Base-by-base conservation (phyloP, 2,113 vertebrate genomes). In the Ia io region DNA sequence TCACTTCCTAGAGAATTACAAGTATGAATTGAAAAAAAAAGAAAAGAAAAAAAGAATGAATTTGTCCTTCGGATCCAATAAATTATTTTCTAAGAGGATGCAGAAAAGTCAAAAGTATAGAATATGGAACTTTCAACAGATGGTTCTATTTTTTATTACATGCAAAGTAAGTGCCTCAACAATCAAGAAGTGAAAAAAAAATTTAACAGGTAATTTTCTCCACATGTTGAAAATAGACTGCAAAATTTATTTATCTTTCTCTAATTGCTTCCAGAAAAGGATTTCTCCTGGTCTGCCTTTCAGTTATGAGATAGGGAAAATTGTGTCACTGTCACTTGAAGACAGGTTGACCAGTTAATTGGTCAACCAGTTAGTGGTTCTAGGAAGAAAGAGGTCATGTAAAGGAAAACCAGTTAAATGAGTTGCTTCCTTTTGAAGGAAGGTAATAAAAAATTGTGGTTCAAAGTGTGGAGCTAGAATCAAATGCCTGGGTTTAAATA, bases 101-200 rank as follows among this genome's bases (percentile, higher is more conserved):
- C 20, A 73, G n/a, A 79, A 70, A 88, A 88, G 28, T 85, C 22
- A 76, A 85, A 93, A 91, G 30, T 88, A 91, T 17, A 32, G 28
- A 63, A 84, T 56, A 74, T 73, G 82, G 28, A 86, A 83, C 73
- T 35, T 87, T 70, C 32, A 49, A 56, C 47, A 88, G 35, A 49
- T 93, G 87, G 51, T 74, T 95, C 83, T 95, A 77, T 23, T 96
- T 97, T 78, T 70, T 3, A 91, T 91, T 67, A 61, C 47, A 59
- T n/a, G 22, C 74, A 73, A 94, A 94, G 71, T 65, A 92, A 90
- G 79, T 22, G 22, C 83, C 42, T 86, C 74, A 88, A 82, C 65
- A 42, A 80, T 67, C 80, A 92, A 88, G 28, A 96, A 90, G 42
- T 47, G 4, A 69, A 95, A 83, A 88, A 88, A 56, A 30, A 89